Evolutionary conservation across 2,113 vertebrate genomes (phyloP).

Genomic region (Tyrannus savana): DNA sequence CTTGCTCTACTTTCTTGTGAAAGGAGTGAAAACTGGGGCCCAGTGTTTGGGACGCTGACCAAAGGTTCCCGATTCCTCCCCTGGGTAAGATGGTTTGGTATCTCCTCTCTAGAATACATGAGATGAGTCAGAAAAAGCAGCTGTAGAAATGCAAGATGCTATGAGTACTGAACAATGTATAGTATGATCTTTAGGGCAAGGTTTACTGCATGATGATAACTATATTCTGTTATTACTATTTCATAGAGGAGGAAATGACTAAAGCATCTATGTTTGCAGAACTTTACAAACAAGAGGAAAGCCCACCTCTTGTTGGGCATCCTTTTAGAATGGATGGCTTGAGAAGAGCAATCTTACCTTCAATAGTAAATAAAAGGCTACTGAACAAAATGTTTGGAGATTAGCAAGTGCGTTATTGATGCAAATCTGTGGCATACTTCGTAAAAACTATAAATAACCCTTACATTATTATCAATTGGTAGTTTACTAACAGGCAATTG

Average conservation of each 20-base stretch:
- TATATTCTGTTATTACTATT: background rate
- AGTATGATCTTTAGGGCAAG: background rate
- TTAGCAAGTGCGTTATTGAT: constrained; percentile 68
- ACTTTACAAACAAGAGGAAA: constrained; percentile 33
- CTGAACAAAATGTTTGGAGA: constrained; percentile 42
- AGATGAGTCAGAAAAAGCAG: background rate
- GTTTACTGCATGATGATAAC: background rate
- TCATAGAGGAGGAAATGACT: background rate
- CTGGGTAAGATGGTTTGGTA: background rate
- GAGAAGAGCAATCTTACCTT: constrained; percentile 44
- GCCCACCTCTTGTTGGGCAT: background rate
- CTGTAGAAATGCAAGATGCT: background rate
- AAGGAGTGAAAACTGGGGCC: fast-evolving
- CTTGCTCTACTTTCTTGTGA: background rate
- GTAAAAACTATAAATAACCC: constrained; percentile 71
- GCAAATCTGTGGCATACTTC: constrained; percentile 69
- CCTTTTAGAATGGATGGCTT: background rate
- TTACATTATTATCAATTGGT: constrained; percentile 70
- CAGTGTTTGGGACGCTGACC: background rate
- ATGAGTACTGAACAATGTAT: background rate
- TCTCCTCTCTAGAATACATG: background rate
- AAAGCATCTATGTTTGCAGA: constrained; percentile 35
- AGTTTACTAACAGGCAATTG: constrained; percentile 71
- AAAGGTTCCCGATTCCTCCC: fast-evolving
- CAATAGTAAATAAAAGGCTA: constrained; percentile 26